These are phyloP conservation scores for Holotrichia oblita DNA, from an alignment of 1,140 invertebrate species.

Conservation along the genomic window DNA sequence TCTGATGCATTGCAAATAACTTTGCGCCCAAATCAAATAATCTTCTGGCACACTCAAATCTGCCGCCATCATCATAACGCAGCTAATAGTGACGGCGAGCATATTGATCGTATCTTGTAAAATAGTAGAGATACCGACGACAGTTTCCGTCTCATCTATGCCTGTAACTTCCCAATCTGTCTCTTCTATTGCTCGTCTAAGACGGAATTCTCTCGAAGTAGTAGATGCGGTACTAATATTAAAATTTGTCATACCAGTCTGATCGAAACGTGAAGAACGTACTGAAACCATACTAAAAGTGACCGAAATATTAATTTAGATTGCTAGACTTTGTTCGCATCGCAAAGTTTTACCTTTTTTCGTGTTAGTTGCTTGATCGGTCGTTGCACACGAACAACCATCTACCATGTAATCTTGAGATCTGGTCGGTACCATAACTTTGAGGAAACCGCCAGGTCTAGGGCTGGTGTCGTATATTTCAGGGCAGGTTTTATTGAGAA, in stretches of 20 bases:
- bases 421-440: constrained; percentile 37
- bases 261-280: not conserved
- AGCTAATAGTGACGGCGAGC: constrained; percentile 49
- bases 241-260: not conserved
- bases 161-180: constrained; percentile 28
- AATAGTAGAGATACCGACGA: constrained; percentile 7
- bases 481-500: not conserved
- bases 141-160: constrained; percentile 29
- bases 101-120: constrained; percentile 42
- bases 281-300: not conserved
- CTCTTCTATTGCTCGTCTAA: constrained; percentile 36
- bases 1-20: constrained; percentile 50
- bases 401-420: constrained; percentile 36
- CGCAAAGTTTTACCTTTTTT: not conserved
- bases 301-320: not conserved
- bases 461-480: constrained; percentile 34
- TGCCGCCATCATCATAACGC: constrained; percentile 50
- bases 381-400: not conserved
- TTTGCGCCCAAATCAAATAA: constrained; percentile 47
- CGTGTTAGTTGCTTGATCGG: not conserved
- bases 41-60: constrained; percentile 43
- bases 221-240: not conserved
- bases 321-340: not conserved
- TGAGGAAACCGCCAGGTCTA: constrained; percentile 35
- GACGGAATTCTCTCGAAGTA: constrained; percentile 27